A percentile compares a stretch with the other conserved stretches of the same genome.
phyloP scores from a whole-genome alignment of 2,888 invertebrate genomes.

The Drosophila paranaensis region DNA sequence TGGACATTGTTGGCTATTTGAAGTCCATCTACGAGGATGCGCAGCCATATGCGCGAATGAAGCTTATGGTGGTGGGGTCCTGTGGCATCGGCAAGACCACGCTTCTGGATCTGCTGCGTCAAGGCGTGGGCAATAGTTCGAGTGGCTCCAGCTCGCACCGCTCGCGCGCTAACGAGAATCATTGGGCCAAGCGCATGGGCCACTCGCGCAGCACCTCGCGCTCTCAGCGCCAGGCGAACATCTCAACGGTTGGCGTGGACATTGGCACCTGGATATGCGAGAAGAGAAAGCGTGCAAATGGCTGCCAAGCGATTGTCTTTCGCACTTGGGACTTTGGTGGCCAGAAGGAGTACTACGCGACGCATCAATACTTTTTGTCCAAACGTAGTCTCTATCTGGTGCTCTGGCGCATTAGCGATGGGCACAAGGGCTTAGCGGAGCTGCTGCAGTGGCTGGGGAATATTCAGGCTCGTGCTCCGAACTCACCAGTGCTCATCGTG shows the following conservation, averaged over 20 bases:
- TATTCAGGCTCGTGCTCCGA: conserved; percentile 96
- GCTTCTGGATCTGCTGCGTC: conserved; percentile 93
- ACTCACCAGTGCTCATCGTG: conserved; percentile 97
- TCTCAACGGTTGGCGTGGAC: conserved; percentile 99
- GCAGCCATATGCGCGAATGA: conserved; percentile 96
- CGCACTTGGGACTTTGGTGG: conserved; percentile 99
- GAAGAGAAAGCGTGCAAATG: conserved; percentile 91
- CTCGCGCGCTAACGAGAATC: conserved; percentile 87
- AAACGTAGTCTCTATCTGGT: conserved; percentile 97
- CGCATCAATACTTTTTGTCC: conserved; percentile 99
- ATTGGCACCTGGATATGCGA: conserved; percentile 98
- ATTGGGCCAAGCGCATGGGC: conserved; percentile 98
- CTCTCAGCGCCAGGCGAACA: conserved; percentile 89
- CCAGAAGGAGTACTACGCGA: conserved; percentile 98
- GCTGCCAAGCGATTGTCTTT: conserved; percentile 93
- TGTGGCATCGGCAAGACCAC: conserved; percentile 96
- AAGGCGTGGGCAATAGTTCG: conserved; percentile 88
- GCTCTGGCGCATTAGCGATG: conserved; percentile 97
- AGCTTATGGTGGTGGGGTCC: conserved; percentile 97
- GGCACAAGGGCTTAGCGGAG: conserved; percentile 94
- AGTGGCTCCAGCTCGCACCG: conserved; percentile 87
- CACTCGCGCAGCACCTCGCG: conserved; percentile 92
- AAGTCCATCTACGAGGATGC: conserved; percentile 96
- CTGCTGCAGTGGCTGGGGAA: conserved; percentile 98
- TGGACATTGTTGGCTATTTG: conserved; percentile 95